Conservation (phyloP, 2,888 invertebrate genomes). For the Drosophila atripex region DNA sequence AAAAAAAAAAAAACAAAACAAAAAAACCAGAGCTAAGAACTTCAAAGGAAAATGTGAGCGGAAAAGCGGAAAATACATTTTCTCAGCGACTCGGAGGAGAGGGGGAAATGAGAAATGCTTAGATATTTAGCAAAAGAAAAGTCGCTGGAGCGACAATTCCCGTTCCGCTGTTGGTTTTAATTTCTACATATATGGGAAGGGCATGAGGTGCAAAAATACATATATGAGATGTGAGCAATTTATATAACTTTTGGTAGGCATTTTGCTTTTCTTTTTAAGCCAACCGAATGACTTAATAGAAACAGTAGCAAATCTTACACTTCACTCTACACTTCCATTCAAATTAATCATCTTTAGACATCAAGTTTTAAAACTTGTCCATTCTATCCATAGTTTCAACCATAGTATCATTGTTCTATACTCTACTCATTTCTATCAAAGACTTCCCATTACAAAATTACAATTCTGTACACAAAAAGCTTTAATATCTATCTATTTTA, state of each 20-base stretch:
- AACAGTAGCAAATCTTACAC: too few species aligned
- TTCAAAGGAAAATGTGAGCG: neutral
- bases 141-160: conserved; percentile 21
- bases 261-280: neutral
- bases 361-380: too few species aligned
- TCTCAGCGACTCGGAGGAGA: conserved; percentile 3
- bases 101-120: neutral
- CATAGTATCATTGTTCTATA: too few species aligned
- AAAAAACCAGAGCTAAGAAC: neutral
- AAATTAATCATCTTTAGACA: too few species aligned
- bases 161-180: conserved; percentile 17
- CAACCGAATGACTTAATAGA: neutral
- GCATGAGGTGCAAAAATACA: neutral
- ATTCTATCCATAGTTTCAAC: too few species aligned
- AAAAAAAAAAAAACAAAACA: too few species aligned
- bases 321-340: too few species aligned
- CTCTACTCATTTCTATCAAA: too few species aligned
- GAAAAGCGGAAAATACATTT: neutral
- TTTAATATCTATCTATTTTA: too few species aligned
- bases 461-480: too few species aligned
- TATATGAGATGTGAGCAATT: neutral
- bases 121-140: conserved; percentile 11
- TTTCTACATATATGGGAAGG: neutral
- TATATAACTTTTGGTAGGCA: neutral
- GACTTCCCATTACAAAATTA: too few species aligned